These are phyloP conservation scores for Clarias pachynema DNA, from an alignment of 2,797 vertebrate genomes.

Conservation along the genomic window DNA sequence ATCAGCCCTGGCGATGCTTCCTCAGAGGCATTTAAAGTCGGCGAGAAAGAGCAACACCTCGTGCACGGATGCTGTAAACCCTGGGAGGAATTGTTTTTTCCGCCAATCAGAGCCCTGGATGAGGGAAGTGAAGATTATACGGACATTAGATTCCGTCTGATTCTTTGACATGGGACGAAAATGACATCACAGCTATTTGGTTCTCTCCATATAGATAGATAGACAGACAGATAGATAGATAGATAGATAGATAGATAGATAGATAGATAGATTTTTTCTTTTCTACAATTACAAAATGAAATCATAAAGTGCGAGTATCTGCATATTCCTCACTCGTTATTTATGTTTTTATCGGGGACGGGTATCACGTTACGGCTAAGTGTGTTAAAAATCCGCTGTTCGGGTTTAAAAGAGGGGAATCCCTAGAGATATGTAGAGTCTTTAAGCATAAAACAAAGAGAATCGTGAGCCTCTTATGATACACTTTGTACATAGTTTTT, in stretches of 20 bases:
- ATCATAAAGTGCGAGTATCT: constrained; percentile 53
- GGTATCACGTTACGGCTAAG: neutral
- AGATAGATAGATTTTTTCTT: neutral
- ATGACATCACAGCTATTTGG: constrained; percentile 37
- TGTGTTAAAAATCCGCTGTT: neutral
- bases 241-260: neutral
- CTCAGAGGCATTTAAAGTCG: neutral
- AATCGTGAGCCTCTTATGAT: constrained; percentile 50
- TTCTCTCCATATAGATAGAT: constrained; percentile 17
- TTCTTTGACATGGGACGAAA: constrained; percentile 6
- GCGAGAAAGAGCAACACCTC: neutral
- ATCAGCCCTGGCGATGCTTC: neutral
- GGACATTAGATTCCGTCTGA: neutral
- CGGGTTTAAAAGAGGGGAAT: neutral
- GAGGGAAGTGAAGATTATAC: neutral
- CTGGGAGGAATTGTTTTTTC: no score
- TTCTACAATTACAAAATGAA: constrained; percentile 38
- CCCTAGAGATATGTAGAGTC: neutral
- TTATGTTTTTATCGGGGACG: neutral
- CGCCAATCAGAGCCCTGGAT: constrained; percentile 7
- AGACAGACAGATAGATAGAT: neutral
- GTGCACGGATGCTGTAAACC: neutral
- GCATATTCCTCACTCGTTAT: constrained; percentile 35
- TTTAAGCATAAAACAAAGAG: constrained; percentile 42
- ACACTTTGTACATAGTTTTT: constrained; percentile 56